Base-by-base conservation (phyloP, 2,113 vertebrate genomes). In the Mormyrus lacerda region DNA sequence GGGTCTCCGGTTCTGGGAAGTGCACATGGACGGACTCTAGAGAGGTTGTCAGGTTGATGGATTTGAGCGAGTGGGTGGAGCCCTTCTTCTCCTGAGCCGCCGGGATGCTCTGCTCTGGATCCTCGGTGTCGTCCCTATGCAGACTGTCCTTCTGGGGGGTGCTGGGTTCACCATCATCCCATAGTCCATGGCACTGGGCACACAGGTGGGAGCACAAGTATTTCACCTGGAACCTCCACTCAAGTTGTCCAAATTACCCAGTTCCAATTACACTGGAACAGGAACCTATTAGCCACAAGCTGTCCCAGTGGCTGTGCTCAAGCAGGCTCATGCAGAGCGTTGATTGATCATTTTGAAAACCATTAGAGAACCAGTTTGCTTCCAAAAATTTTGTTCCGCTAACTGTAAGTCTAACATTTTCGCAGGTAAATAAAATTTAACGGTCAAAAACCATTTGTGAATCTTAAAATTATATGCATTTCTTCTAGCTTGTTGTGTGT, bases 111-210 rank as follows among this genome's bases (percentile, higher is more conserved):
- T 92, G 93, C 9, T 93, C 91, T 42, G 98, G 97, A 0, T 97
- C 97, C 87, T 97, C 96, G 0, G 97, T 97, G 55, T 96, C 97
- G 0, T 96, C 97, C 90, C 95, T 96, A 83, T 92, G 93, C 0
- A 92, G 24, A 0, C 86, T 92, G 87, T 91, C 94, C n/a, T 91
- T 95, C 47, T 94, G 97, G 7, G 89, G 55, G 1, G 89, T 86
- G 13, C 92, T 94, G 85, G 96, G 93, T 76, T 98, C 96, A 0
- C 97, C 98, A 44, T 99, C 98, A 73, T 99, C 98, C 98, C 98
- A 99, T 35, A 99, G 91, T 42, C 98, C 98, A 0, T 99, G 98
- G 87, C 98, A 99, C 98, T 99, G 86, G 42, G 24, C 5, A 9
- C 85, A 83, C 19, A 44, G 19, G 4, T 65, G 5, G 21, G 82